phyloP scores from a whole-genome alignment of 2,888 invertebrate species.

The Fragum whitleyi region DNA sequence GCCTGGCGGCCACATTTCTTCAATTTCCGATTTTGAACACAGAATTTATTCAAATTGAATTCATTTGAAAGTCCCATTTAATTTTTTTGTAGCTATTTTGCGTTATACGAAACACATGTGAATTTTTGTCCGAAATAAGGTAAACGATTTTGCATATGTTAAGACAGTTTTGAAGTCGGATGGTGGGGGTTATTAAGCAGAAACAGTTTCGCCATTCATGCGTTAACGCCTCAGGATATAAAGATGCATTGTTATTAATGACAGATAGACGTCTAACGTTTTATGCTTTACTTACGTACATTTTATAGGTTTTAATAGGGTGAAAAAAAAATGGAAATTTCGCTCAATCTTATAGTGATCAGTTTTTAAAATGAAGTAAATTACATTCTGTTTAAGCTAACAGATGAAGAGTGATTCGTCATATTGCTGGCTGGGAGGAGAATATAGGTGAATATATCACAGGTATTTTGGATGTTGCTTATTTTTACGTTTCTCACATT shows the following conservation, averaged over 20 bases:
- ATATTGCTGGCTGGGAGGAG: neutral
- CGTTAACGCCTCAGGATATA: neutral
- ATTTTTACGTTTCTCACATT: neutral
- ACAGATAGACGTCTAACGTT: too few relatives aligned
- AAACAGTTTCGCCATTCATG: neutral
- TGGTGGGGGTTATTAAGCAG: neutral
- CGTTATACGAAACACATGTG: too few relatives aligned
- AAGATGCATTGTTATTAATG: neutral
- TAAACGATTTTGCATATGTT: too few relatives aligned
- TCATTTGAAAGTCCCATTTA: too few relatives aligned
- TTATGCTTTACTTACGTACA: neutral
- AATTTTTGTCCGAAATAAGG: too few relatives aligned
- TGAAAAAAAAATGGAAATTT: neutral
- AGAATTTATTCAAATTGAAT: too few relatives aligned
- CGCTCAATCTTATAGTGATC: neutral
- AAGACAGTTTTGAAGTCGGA: too few relatives aligned
- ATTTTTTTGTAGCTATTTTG: too few relatives aligned
- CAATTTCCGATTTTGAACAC: too few relatives aligned
- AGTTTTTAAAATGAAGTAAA: neutral
- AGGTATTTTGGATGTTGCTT: neutral
- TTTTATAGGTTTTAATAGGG: neutral
- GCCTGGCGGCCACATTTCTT: too few relatives aligned
- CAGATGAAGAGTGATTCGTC: neutral
- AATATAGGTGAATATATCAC: neutral
- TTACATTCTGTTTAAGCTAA: neutral